phyloP scores from a whole-genome alignment of 2,797 vertebrate species.

The Orientallactaga sibirica region DNA sequence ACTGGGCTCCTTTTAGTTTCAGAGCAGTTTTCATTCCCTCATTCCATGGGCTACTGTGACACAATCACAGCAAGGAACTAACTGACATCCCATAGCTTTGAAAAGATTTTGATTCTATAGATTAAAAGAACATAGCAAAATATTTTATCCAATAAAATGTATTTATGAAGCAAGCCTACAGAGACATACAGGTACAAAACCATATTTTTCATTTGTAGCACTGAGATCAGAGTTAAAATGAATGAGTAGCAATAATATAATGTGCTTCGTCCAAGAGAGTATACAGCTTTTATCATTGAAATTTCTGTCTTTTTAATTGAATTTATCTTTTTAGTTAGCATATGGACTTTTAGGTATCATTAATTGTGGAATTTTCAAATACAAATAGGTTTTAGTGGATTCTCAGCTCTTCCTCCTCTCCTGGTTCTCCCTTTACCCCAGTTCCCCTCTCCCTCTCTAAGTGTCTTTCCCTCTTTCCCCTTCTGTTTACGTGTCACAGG shows the following conservation, averaged over 20 bases:
- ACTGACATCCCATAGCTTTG: neutral
- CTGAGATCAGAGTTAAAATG: neutral
- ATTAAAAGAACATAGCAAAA: neutral
- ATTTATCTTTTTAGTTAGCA: no score
- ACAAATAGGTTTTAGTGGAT: no score
- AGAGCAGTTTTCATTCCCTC: constrained; percentile 51
- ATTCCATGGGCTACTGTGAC: constrained; percentile 25
- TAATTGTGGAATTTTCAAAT: no score
- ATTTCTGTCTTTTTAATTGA: no score
- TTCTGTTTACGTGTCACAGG: no score
- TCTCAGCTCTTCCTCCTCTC: no score
- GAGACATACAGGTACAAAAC: neutral
- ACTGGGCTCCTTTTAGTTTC: constrained; percentile 67
- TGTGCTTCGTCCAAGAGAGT: neutral
- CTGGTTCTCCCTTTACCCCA: no score
- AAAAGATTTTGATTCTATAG: neutral
- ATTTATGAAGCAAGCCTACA: neutral
- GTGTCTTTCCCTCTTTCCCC: no score
- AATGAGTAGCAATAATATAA: neutral
- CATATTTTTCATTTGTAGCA: neutral
- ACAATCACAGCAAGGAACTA: constrained; percentile 56
- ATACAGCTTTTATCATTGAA: neutral
- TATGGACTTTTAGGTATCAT: no score
- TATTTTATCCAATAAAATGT: constrained; percentile 1
- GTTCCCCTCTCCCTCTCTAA: no score